Evolutionary conservation across 2,797 vertebrate species (phyloP).

Genomic region (Tinamus major): DNA sequence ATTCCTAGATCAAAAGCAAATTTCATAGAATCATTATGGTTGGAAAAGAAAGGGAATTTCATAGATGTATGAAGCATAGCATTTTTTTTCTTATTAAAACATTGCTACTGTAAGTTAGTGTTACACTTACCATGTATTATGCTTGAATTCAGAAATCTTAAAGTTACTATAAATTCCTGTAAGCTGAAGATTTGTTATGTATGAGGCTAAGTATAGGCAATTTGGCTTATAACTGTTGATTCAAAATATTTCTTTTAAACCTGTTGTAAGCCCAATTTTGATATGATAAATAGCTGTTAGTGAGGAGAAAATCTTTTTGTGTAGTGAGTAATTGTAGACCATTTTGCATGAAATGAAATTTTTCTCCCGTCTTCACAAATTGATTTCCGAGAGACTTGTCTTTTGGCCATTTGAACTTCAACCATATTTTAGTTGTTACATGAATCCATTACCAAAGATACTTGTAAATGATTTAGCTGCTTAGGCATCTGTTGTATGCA

Average conservation of each 20-base stretch:
- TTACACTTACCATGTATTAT: not conserved
- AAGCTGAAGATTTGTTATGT: not conserved
- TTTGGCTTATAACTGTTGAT: rapidly evolving
- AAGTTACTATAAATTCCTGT: not conserved
- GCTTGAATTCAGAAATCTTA: not conserved
- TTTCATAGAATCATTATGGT: no score
- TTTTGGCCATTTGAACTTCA: not conserved
- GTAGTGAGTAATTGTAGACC: not conserved
- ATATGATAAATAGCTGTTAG: not conserved
- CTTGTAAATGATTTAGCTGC: not conserved
- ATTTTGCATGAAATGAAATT: not conserved
- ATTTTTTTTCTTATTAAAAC: not conserved
- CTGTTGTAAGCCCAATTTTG: not conserved
- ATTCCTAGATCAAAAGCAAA: no score
- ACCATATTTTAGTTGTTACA: not conserved
- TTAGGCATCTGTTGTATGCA: not conserved
- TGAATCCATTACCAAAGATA: not conserved
- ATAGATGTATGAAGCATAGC: not conserved
- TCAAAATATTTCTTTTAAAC: rapidly evolving
- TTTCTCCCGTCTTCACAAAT: not conserved
- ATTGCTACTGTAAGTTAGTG: rapidly evolving
- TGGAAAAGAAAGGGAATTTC: not conserved
- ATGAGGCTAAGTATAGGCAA: not conserved
- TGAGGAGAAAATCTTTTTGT: not conserved
- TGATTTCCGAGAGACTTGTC: not conserved